phyloP scores from a whole-genome alignment of 2,888 invertebrate genomes.

The Orchesellides sinensis region DNA sequence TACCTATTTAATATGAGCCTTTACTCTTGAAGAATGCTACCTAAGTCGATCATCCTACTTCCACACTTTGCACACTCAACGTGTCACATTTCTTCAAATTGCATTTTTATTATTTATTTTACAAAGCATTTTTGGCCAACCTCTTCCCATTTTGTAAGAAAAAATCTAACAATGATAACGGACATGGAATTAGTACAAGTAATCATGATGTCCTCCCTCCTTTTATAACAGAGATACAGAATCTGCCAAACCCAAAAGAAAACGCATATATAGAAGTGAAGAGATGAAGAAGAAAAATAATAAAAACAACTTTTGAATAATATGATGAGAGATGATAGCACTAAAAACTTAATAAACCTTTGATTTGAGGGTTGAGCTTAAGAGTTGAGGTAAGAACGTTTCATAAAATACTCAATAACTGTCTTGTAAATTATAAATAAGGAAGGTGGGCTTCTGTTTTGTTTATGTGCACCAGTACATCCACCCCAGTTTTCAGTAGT shows the following conservation, averaged over 20 bases:
- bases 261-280: constrained; percentile 4
- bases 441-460: not conserved
- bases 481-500: too few relatives aligned
- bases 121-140: constrained; percentile 33
- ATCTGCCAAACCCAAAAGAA: constrained; percentile 45
- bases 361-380: not conserved
- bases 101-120: not conserved
- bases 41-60: constrained; percentile 11
- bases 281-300: not conserved
- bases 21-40: not conserved
- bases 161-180: constrained; percentile 28
- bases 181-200: constrained; percentile 26
- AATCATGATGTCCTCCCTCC: constrained; percentile 29
- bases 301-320: not conserved
- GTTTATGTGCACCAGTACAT: not conserved
- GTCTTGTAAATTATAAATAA: too few relatives aligned
- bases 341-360: not conserved
- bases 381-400: too few relatives aligned
- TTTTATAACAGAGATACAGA: constrained; percentile 14
- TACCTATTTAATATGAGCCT: not conserved
- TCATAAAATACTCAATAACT: too few relatives aligned
- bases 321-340: not conserved
- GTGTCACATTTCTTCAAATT: constrained; percentile 10
- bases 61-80: not conserved
- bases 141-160: constrained; percentile 27